These are phyloP conservation scores for Mesocentrotus franciscanus DNA, from an alignment of 53 echinoderm and acorn worm species.

Conservation along the genomic window DNA sequence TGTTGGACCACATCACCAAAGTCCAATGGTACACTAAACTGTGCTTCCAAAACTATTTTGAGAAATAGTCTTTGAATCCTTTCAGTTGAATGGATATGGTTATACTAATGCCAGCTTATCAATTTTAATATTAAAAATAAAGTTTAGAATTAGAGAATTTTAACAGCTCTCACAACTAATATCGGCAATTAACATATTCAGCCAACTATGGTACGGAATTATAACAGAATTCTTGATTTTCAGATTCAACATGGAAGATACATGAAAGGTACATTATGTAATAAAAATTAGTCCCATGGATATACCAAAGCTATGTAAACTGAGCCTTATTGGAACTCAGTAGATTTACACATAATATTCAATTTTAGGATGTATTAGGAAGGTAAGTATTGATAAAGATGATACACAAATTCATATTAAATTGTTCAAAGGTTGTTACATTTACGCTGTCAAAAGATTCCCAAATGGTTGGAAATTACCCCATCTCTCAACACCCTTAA, in stretches of 20 bases:
- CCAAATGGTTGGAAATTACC: not conserved
- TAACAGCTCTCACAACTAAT: not conserved
- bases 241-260: conserved; percentile 18
- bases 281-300: not conserved
- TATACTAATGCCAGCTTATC: not conserved
- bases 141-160: not conserved
- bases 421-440: not conserved
- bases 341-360: not conserved
- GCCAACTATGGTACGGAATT: not conserved
- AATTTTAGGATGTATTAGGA: not conserved
- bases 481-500: not conserved
- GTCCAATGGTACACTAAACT: not conserved
- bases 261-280: not conserved
- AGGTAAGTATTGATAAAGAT: conserved; percentile 1
- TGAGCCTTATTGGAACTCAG: not conserved
- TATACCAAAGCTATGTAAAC: not conserved
- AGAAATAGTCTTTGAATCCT: not conserved
- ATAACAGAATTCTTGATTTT: conserved; percentile 12
- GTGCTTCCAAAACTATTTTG: not conserved
- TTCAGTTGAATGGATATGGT: not conserved
- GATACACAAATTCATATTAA: not conserved
- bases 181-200: conserved; percentile 11
- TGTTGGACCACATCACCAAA: not conserved
- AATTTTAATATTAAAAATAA: not conserved
- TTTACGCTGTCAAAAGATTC: not conserved